phyloP scores from a whole-genome alignment of 2,797 vertebrate species.

The Pantherophis vulpinus region DNA sequence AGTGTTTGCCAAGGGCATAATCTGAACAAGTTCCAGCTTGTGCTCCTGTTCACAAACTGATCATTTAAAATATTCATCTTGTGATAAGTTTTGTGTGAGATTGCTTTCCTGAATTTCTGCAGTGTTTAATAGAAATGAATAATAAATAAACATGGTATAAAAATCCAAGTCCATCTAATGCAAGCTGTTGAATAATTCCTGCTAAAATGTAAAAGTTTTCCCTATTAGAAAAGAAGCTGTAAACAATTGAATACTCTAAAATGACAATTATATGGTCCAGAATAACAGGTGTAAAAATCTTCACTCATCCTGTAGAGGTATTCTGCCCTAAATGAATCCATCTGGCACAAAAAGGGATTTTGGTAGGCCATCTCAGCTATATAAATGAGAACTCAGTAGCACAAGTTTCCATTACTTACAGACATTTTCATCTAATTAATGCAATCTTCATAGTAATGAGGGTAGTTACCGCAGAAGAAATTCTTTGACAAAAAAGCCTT shows the following conservation, averaged over 20 bases:
- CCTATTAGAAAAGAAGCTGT: not conserved
- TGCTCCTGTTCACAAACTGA: conserved; percentile 5
- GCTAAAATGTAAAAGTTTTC: not conserved
- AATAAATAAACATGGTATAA: conserved; percentile 3
- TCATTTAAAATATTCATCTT: conserved; percentile 19
- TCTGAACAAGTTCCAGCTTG: not conserved
- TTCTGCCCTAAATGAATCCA: not conserved
- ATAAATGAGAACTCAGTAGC: conserved; percentile 26
- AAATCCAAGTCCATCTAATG: not conserved
- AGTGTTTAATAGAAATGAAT: conserved; percentile 26
- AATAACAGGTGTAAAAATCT: not conserved
- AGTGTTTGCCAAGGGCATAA: not conserved
- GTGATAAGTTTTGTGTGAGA: not conserved
- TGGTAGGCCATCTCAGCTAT: conserved; percentile 12
- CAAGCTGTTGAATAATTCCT: conserved; percentile 10
- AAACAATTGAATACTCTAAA: conserved; percentile 1
- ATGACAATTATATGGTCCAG: conserved; percentile 8
- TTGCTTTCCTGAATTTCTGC: conserved; percentile 13
- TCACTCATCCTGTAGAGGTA: not conserved
- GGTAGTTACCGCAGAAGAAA: conserved; percentile 45
- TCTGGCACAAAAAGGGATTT: conserved; percentile 19
- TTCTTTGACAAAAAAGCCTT: conserved; percentile 39
- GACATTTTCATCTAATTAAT: conserved; percentile 60
- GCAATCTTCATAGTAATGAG: conserved; percentile 45
- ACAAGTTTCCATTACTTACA: conserved; percentile 53